Conservation (phyloP, 2,888 invertebrate genomes). For the Trisateles emortualis region DNA sequence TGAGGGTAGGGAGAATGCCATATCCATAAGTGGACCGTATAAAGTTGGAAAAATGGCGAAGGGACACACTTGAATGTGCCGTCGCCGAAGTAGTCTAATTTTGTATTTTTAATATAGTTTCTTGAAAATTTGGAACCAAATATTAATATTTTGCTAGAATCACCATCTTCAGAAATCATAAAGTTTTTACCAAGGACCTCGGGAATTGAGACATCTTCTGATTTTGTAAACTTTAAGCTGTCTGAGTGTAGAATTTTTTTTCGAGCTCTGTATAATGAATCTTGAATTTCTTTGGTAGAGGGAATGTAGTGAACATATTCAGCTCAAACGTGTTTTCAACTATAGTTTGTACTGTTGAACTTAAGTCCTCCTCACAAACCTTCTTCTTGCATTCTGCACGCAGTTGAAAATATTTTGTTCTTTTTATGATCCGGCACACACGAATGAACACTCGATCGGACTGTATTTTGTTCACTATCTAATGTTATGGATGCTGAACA, state of each 20-base stretch:
- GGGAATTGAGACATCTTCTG: no score
- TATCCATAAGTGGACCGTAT: no score
- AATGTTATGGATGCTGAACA: not conserved
- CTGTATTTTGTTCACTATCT: not conserved
- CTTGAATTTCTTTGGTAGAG: not conserved
- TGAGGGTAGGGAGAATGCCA: no score
- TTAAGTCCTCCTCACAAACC: not conserved
- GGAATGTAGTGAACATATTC: not conserved
- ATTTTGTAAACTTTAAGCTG: not conserved
- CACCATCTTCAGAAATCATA: no score
- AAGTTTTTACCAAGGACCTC: no score
- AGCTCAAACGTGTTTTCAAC: not conserved
- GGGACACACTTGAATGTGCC: no score
- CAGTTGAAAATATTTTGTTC: not conserved
- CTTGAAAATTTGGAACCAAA: no score
- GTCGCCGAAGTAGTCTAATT: no score
- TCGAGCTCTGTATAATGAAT: not conserved
- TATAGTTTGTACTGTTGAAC: not conserved
- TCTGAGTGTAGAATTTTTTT: not conserved
- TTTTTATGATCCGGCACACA: not conserved
- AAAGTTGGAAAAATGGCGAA: no score
- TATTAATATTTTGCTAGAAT: no score
- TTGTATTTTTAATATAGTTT: no score
- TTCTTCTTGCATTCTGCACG: not conserved
- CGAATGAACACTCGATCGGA: not conserved